Conservation (phyloP, 2,888 invertebrate species). For the Lamproptera curius region DNA sequence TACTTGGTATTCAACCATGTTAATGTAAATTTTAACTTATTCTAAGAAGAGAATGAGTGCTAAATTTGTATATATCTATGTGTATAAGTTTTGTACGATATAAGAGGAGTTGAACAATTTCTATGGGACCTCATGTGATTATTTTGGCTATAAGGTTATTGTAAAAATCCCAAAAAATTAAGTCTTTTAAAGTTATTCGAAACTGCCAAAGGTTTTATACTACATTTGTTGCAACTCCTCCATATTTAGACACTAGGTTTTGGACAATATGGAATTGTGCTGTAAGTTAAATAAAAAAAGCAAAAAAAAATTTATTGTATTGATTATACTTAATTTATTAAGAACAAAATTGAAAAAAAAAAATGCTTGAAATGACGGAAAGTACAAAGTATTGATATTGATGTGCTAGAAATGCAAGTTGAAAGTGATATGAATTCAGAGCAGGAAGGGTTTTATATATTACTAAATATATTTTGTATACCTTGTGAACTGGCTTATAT, state of each 20-base stretch:
- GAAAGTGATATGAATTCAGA: too few relatives aligned
- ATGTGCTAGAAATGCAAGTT: constrained; percentile 38
- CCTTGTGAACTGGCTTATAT: neutral
- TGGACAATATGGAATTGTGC: constrained; percentile 66
- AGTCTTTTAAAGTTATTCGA: constrained; percentile 1
- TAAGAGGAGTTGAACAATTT: constrained; percentile 12
- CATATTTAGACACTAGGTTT: constrained; percentile 33
- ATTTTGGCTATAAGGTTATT: constrained; percentile 15
- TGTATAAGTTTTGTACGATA: constrained; percentile 8
- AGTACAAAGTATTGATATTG: constrained; percentile 52
- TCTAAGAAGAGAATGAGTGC: constrained; percentile 14
- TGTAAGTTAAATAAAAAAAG: constrained; percentile 52
- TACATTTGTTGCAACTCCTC: constrained; percentile 27
- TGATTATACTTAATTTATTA: constrained; percentile 25
- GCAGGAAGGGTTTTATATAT: too few relatives aligned
- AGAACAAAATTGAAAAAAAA: constrained; percentile 24
- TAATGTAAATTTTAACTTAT: constrained; percentile 15
- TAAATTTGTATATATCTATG: constrained; percentile 20
- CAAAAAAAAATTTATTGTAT: constrained; percentile 47
- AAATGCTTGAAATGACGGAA: constrained; percentile 41
- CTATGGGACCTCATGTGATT: constrained; percentile 6
- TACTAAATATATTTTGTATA: too few relatives aligned
- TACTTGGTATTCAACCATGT: constrained; percentile 1
- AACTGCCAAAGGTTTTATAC: constrained; percentile 18
- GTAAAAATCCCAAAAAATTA: constrained; percentile 8